Base-by-base conservation (phyloP, 2,113 vertebrate genomes). In the Riparia riparia region DNA sequence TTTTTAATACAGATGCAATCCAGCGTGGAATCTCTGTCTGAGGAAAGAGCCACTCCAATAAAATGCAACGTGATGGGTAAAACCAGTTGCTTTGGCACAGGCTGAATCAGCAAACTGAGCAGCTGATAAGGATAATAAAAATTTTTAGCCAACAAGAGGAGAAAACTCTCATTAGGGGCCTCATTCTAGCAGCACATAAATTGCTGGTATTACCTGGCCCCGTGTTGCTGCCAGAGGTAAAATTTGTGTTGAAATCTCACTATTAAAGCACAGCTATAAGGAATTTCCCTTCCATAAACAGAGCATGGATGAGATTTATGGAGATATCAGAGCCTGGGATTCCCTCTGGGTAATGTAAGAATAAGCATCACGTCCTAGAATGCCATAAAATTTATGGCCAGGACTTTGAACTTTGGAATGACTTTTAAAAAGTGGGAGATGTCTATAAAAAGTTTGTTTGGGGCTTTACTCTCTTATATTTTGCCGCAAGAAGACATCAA, bases 231-330 rank as follows among this genome's bases (percentile, higher is more conserved):
- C 32, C 51, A 42, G 39, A 88, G 19, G 9, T 10, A 12, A 47
- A 61, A 49, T 72, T 60, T 37, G 13, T 44, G 9, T 14, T 21
- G 42, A 90, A 77, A 83, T 66, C 26, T 9, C 63, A 24, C 9
- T 4, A 34, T 19, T 2, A 1, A 91, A 69, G 14, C 3, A 1
- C 1, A 1, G 32, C 12, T 50, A 3, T 14, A 44, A 42, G 28
- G 58, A 60, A 85, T 76, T 73, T 61, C n/a, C 5, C 15, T 63
- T 41, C 74, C 32, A 42, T 60, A 51, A 90, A 60, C 13, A 31
- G 34, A n/a, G 10, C 39, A 64, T 6, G 3, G 42, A 37, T 28
- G 37, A 77, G 41, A 24, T 82, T 91, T 71, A 41, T 56, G 44
- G n/a, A 31, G 37, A 13, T 11, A 20, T 44, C 41, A 57, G 57